A percentile compares a stretch with the other conserved stretches of the same genome.
Evolutionary conservation across 2,888 invertebrate species (phyloP).

Genomic region (Metallyticus violacea): DNA sequence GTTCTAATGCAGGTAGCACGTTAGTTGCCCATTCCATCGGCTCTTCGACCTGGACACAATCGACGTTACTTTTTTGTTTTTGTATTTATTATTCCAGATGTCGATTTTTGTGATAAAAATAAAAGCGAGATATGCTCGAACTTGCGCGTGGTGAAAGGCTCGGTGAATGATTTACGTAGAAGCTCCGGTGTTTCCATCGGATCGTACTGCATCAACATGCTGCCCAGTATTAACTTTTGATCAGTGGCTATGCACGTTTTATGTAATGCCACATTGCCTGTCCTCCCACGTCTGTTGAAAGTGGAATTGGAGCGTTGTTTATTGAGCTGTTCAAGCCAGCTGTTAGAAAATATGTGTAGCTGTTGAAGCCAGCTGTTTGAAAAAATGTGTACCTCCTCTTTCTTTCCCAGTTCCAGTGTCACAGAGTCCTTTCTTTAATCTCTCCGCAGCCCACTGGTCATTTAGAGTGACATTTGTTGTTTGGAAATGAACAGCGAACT

Average conservation of each 20-base stretch:
- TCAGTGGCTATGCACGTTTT: background rate
- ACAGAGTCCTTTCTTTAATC: too few relatives aligned
- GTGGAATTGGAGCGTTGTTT: background rate
- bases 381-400: background rate
- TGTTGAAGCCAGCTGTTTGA: too few relatives aligned
- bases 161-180: slow-evolving; percentile 1
- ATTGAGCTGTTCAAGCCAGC: too few relatives aligned
- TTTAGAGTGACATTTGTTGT: too few relatives aligned
- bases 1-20: background rate
- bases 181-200: background rate
- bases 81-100: background rate
- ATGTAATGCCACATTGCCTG: background rate
- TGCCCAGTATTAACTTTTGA: background rate
- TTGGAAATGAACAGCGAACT: too few relatives aligned
- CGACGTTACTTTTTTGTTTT: background rate
- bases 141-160: background rate
- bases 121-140: background rate
- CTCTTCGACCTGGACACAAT: background rate
- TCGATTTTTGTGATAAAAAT: slow-evolving; percentile 4
- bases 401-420: too few relatives aligned
- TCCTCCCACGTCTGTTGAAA: background rate
- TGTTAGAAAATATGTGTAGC: too few relatives aligned
- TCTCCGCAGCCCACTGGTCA: too few relatives aligned
- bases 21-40: background rate
- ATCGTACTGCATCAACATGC: background rate